Evolutionary conservation across 2,113 vertebrate species (phyloP).

Genomic region (Elgaria multicarinata): DNA sequence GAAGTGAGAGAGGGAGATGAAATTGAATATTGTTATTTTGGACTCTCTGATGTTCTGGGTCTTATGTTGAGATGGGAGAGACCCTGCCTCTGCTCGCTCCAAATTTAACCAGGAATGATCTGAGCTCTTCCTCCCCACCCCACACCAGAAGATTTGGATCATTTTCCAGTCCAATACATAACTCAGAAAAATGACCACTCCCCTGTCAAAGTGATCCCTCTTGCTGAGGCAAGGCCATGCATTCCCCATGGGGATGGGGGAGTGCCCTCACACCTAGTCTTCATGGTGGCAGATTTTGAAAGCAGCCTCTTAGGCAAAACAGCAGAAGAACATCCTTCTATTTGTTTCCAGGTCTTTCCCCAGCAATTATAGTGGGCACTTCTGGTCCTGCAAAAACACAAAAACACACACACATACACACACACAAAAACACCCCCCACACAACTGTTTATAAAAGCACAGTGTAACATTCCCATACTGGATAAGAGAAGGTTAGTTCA

Average conservation of each 20-base stretch:
- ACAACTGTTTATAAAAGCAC: constrained; percentile 28
- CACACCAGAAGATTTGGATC: background rate
- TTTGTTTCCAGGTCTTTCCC: background rate
- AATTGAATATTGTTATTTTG: background rate
- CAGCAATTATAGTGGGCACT: background rate
- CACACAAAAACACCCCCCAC: too few relatives aligned
- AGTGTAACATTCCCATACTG: constrained; percentile 24
- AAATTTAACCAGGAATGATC: background rate
- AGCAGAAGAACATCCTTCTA: background rate
- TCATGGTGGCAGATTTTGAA: background rate
- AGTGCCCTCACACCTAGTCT: background rate
- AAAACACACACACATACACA: too few relatives aligned
- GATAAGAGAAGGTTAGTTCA: constrained; percentile 16
- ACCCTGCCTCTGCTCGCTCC: background rate
- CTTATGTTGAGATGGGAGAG: background rate
- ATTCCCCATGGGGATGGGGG: background rate
- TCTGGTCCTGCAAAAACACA: background rate
- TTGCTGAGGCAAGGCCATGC: background rate
- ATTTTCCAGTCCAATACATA: background rate
- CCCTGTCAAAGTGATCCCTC: too few relatives aligned
- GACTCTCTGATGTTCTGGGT: constrained; percentile 20
- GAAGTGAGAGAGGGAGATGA: constrained; percentile 4
- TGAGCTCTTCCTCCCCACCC: background rate
- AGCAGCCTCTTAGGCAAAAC: background rate
- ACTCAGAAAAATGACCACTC: background rate